phyloP scores from a whole-genome alignment of 2,797 vertebrate genomes.

The Ciconia nigra region DNA sequence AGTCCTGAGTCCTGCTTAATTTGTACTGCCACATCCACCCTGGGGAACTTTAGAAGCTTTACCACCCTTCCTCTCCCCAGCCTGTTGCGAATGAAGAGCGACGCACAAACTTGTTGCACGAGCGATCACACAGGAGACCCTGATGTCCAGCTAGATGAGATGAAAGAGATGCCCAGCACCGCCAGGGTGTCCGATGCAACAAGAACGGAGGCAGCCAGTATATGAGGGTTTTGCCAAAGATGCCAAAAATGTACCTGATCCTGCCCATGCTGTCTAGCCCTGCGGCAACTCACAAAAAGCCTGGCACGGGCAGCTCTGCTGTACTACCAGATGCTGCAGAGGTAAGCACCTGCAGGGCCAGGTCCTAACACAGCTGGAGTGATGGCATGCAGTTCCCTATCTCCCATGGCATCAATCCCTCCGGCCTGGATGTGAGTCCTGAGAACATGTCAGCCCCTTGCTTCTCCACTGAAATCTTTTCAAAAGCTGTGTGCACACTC shows the following conservation, averaged over 20 bases:
- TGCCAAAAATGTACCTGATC: neutral
- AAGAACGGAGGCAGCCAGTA: neutral
- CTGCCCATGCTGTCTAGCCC: neutral
- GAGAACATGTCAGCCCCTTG: neutral
- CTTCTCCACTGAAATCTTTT: neutral
- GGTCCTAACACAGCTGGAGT: neutral
- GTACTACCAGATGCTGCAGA: neutral
- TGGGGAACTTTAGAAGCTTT: neutral
- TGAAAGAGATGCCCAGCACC: neutral
- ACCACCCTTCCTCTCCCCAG: neutral
- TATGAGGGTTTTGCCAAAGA: neutral
- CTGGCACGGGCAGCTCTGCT: neutral
- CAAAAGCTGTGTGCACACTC: neutral
- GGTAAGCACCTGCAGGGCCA: neutral
- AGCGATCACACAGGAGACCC: neutral
- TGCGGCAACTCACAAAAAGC: neutral
- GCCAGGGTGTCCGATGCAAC: neutral
- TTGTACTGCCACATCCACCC: neutral
- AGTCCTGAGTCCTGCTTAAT: neutral
- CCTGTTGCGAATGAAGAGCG: neutral
- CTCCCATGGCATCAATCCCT: neutral
- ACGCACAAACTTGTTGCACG: rapidly evolving
- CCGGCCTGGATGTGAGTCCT: neutral
- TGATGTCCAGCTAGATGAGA: neutral
- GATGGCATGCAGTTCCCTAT: neutral